Base-by-base conservation (phyloP, 2,797 vertebrate species). In the Luscinia luscinia region DNA sequence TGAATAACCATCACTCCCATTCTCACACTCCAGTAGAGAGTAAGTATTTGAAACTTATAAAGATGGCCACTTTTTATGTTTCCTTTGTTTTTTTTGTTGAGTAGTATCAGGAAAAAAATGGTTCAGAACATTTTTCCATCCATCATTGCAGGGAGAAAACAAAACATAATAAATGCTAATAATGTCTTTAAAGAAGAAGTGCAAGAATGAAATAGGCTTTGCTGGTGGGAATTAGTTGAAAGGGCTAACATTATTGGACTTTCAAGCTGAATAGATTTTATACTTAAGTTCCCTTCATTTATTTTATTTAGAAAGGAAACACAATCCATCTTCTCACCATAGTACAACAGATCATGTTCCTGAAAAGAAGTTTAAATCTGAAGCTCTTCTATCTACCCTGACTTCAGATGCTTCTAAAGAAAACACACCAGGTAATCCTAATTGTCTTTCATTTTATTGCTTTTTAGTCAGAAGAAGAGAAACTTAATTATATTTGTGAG, bases 331-430 rank as follows among this genome's bases (percentile, higher is more conserved):
- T 14, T 96, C 98, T 79, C 99, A 99, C 92, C 99, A 99, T 97
- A 98, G 98, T 26, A 98, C 99, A 59, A 98, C 99, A 77, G 99
- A 99, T 94, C 99, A 99, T 34, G 98, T 99, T 93, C 98, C 99
- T 67, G 99, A 99, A 97, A 99, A 99, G 98, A 99, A 99, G 97
- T 99, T 99, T 96, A 99, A 99, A 96, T 99, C 99, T n/a, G 99
- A 99, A 98, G 99, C 99, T 89, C 98, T 99, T 94, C 98, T 99
- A 19, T 99, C 99, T 70, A 99, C 99, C 0, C 98, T 99, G 76
- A 99, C 99, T 6, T 99, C 99, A 66, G 99, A 99, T 80, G 98
- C 98, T 62, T 99, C 99, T 96, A 99, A 99, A 97, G 99, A 99
- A 98, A 99, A 99, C 96, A 98, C 99, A 4, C 97, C 99, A 97